Base-by-base conservation (phyloP, 2,888 invertebrate species). In the Cataglyphis rosenhaueri region DNA sequence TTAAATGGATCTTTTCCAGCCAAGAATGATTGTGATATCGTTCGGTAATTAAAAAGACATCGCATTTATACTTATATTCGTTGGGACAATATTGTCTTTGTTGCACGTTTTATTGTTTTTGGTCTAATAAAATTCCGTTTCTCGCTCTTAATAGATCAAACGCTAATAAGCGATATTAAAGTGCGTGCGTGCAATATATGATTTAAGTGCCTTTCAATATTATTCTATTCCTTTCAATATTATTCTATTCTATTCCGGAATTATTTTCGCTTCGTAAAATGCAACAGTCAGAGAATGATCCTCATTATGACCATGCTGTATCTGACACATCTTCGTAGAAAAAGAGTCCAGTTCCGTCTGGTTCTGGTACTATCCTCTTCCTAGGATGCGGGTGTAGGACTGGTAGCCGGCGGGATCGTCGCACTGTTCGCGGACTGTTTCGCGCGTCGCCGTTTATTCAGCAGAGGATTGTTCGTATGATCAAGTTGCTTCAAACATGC, bases 391-490 rank as follows among this genome's bases (percentile, higher is more conserved):
- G 92, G 88, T 5, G 92, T 93, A 15, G 92, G 92, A 84, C 91
- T 92, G n/a, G 92, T 85, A 44, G 92, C 38, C 3, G 89, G 87
- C 66, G 88, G 85, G 5, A 86, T 84, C 8, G 90, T 66, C 25
- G 75, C 25, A 52, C 29, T 75, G 29, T 87, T 89, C 4, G 87
- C 55, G 4, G 76, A 76, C 29, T 90, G 89, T 38, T 90, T 90
- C 48, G 90, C 90, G 15, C 89, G 88, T 82, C 91, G 86, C 88
- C 99, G 96, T 94, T 99, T 99, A 94, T 97, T 98, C 55, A 99
- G 95, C 79, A 99, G 95, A 0, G 98, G 97, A 94, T 99, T 99
- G 94, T 98, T 99, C 83, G 99, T 98, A 92, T 98, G 97, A 90
- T 98, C 98, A 91, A 99, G 95, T 8, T 97, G 97, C 95, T 99